A percentile compares a stretch with the other conserved stretches of the same genome.
phyloP scores from a whole-genome alignment of 2,888 invertebrate species.

The Cyaniris semiargus region DNA sequence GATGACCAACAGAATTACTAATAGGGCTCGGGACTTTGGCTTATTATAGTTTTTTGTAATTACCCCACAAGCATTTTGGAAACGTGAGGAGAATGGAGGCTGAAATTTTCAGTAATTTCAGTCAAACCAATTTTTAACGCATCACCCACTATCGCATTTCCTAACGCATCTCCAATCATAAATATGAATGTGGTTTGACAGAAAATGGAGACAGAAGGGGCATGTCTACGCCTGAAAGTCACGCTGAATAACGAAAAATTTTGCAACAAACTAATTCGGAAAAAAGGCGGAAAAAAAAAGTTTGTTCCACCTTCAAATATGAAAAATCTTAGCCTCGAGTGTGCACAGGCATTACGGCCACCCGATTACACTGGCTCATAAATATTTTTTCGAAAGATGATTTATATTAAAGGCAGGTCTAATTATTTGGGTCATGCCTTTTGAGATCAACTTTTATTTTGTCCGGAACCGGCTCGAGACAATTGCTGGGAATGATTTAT shows the following conservation, averaged over 20 bases:
- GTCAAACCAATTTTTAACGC: no score
- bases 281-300: not conserved
- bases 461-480: conserved; percentile 41
- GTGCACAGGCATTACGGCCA: conserved; percentile 51
- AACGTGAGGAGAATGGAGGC: not conserved
- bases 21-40: not conserved
- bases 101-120: not conserved
- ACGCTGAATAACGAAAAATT: no score
- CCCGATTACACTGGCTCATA: conserved; percentile 64
- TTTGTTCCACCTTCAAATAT: not conserved
- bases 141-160: no score
- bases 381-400: conserved; percentile 68
- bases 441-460: conserved; percentile 60
- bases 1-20: not conserved
- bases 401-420: conserved; percentile 66
- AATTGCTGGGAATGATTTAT: conserved; percentile 32
- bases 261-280: not conserved
- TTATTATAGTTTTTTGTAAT: not conserved
- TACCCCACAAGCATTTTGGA: not conserved
- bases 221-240: no score
- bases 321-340: conserved; percentile 38
- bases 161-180: no score
- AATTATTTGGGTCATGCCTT: conserved; percentile 70
- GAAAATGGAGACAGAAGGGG: no score
- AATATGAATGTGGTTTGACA: no score